Evolutionary conservation across 2,797 vertebrate genomes (phyloP), one percentile per base, ranked within the genome.

Genomic region (Philypnodon macrostomus): DNA sequence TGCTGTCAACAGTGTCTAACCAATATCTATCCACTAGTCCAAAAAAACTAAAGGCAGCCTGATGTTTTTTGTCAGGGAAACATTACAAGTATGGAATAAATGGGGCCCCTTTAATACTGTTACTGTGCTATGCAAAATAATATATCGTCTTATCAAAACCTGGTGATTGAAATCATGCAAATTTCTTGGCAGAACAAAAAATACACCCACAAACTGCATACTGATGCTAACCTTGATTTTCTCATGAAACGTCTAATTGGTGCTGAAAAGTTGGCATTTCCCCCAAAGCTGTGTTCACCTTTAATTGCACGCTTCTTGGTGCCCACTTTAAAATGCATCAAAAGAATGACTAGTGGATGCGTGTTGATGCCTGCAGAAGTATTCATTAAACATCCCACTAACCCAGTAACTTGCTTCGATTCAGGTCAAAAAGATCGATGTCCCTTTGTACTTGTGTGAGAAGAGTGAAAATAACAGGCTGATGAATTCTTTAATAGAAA

Each of bases 321-420:
- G 12, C 50, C 41, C 44, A 56, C 57, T 75, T 69, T 69, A 73
- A 76, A 82, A 79, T 51, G 72, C 60, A 79, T 80, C 60, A 81
- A 84, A 79, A 66, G 70, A 75, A 70, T 68, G 74, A 63, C 57
- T 58, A 59, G 59, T 35, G 53, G 64, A 59, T 23, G 52, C 35
- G 49, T 47, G 52, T 41, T 48, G 69, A 64, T 49, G 66, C 65
- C 47, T 13, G 27, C 49, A 65, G 61, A 72, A 42, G 32, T 38
- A 75, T 74, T 52, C 61, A 76, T 82, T 63, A 81, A 80, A 75
- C 65, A 77, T 66, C 41, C 29, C 10, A 44, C 41, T 30, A 61
- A 66, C 58, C 36, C 18, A 37, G 11, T 47, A 47, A 47, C 31
- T 14, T 46, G 34, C 60, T 34, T 38, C 19, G 13, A 34, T 47